Conservation (phyloP, 2,113 vertebrate species). For the Miniopterus natalensis region DNA sequence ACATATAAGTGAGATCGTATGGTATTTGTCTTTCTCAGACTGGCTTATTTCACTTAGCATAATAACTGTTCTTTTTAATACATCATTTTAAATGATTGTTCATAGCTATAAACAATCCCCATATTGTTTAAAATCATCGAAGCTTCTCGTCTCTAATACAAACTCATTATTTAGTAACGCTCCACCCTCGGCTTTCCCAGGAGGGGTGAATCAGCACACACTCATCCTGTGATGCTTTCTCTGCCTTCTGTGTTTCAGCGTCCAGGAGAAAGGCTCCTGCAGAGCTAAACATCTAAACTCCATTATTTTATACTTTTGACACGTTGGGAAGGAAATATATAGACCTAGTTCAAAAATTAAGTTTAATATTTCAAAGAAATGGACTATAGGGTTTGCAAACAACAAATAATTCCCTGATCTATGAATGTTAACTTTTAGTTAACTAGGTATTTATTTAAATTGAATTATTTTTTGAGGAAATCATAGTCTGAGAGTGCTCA, state of each 20-base stretch:
- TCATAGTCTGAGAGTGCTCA: not conserved
- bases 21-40: too few species aligned
- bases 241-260: not conserved
- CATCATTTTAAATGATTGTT: not conserved
- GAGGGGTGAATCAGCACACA: not conserved
- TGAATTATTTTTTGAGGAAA: not conserved
- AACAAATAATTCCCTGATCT: not conserved
- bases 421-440: conserved; percentile 29
- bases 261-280: not conserved
- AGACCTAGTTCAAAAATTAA: conserved; percentile 17
- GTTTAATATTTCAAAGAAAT: conserved; percentile 49
- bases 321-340: not conserved
- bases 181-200: not conserved
- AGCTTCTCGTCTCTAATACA: not conserved
- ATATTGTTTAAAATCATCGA: not conserved
- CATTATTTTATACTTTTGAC: not conserved
- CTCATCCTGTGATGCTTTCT: not conserved
- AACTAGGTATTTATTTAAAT: conserved; percentile 28
- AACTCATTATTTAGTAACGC: not conserved
- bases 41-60: not conserved
- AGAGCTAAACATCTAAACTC: not conserved
- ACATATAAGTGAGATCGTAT: too few species aligned
- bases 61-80: not conserved
- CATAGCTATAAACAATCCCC: not conserved
- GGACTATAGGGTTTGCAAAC: not conserved